Evolutionary conservation across 2,797 vertebrate species (phyloP), one percentile per base, ranked within the genome.

Genomic region (Alectoris magna): DNA sequence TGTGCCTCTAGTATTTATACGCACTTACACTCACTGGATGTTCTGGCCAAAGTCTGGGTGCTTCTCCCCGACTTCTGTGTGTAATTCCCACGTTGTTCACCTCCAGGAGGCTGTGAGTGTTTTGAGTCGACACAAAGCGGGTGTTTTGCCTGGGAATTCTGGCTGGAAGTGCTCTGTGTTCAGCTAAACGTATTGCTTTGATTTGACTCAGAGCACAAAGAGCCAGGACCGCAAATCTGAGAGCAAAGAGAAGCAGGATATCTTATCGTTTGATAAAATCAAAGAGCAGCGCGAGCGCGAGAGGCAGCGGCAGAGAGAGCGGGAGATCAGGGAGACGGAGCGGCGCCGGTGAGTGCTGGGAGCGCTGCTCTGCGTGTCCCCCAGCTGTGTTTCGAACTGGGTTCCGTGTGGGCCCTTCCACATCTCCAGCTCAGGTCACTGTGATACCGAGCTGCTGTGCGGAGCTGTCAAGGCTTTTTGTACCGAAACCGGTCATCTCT

Each of bases 241-340:
- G 38, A 99, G 99, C 95, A 99, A 98, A 84, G 99, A 99, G 63
- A 98, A 98, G 93, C 99, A 98, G 96, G 99, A 99, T 74, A 99
- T 99, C 90, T 91, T 99, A 74, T 99, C 99, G 0, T 99, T 99
- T 22, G 99, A 99, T 96, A 99, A 99, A 95, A 99, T 99, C 97
- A 99, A 99, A 95, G 99, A 99, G 95, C 99, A 99, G 80, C 96
- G 99, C 15, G 99, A 99, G 67, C 97, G 99, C 0, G 99, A 99
- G 72, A 98, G 99, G 0, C 99, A 99, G 97, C 97, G 99, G 71
- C 99, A 99, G 76, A 97, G 99, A 10, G 99, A 99, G 87, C 96
- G 99, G 13, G 99, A 99, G 95, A 97, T 99, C 94, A 97, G 99
- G 67, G 99, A 99, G 93, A 98, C 98, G 0, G 99, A 99, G 95